Percentiles rank a stretch among this genome's conserved stretches.
These are phyloP conservation scores for Dascillus cervinus DNA, from an alignment of 2,888 invertebrate genomes.

Conservation along the genomic window DNA sequence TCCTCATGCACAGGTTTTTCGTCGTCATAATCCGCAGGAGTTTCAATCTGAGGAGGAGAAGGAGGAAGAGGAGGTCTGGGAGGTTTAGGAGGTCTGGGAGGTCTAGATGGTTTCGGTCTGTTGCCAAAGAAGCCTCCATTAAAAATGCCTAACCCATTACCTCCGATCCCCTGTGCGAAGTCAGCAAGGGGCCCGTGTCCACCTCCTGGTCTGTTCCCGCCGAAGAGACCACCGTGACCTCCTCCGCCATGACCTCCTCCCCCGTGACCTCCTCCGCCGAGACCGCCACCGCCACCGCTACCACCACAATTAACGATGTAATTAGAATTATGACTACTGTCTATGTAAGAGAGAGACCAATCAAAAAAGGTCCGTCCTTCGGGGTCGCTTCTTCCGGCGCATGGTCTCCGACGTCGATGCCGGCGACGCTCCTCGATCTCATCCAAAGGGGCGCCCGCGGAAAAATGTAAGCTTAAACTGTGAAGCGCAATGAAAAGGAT, in stretches of 20 bases:
- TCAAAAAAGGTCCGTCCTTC: slow-evolving; percentile 17
- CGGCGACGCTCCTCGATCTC: slow-evolving; percentile 1
- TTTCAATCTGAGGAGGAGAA: too few relatives aligned
- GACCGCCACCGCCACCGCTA: background rate
- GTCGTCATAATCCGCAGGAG: background rate
- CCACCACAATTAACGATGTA: slow-evolving; percentile 3
- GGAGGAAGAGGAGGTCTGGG: background rate
- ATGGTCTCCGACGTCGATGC: slow-evolving; percentile 1
- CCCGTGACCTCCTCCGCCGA: slow-evolving; percentile 3
- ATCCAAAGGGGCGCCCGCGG: background rate
- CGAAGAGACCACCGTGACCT: too few relatives aligned
- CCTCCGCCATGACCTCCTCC: background rate
- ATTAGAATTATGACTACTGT: slow-evolving; percentile 16
- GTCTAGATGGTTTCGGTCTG: slow-evolving; percentile 6
- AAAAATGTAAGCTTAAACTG: background rate
- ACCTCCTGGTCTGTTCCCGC: slow-evolving; percentile 1
- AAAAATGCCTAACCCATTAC: background rate
- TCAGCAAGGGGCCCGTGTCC: background rate
- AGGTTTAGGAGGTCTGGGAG: background rate
- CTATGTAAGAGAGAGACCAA: slow-evolving; percentile 13
- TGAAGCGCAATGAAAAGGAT: background rate
- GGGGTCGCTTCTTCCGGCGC: slow-evolving; percentile 2
- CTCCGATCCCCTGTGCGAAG: background rate
- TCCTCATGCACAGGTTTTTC: slow-evolving; percentile 17
- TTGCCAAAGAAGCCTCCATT: background rate